Percentiles rank a stretch among this genome's conserved stretches.
phyloP scores from a whole-genome alignment of 2,888 invertebrate genomes.

The Caradrina clavipalpis region DNA sequence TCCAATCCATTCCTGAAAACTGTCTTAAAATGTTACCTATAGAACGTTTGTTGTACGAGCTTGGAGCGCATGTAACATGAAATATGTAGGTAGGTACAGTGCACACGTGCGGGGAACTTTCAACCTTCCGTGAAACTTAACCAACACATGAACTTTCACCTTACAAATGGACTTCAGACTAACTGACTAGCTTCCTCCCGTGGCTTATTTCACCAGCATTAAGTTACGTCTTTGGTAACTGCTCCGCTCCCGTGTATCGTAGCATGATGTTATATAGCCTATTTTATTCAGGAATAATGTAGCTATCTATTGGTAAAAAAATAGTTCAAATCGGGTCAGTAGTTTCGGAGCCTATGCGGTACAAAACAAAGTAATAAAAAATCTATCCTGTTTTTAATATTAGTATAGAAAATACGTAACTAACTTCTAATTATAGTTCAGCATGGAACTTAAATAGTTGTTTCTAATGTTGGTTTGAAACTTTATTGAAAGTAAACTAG shows the following conservation, averaged over 20 bases:
- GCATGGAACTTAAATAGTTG: not conserved
- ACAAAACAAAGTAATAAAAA: too few relatives aligned
- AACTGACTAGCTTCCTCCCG: too few relatives aligned
- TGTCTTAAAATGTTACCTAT: not conserved
- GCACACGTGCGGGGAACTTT: conserved; percentile 7
- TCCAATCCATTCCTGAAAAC: conserved; percentile 7
- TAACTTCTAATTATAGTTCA: not conserved
- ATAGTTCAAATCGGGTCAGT: too few relatives aligned
- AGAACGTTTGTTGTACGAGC: not conserved
- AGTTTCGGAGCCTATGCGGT: too few relatives aligned
- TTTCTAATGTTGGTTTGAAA: not conserved
- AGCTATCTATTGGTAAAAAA: too few relatives aligned
- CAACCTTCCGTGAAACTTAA: conserved; percentile 5
- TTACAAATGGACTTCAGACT: not conserved
- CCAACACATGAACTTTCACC: conserved; percentile 16
- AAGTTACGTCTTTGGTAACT: too few relatives aligned
- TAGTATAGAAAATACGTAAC: not conserved
- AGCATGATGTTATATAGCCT: too few relatives aligned
- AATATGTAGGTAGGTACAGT: conserved; percentile 2
- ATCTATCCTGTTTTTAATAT: too few relatives aligned
- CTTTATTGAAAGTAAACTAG: not conserved
- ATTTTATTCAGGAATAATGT: too few relatives aligned
- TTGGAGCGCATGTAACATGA: not conserved
- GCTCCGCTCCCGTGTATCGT: too few relatives aligned
- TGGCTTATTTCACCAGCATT: too few relatives aligned